Evolutionary conservation across 2,797 vertebrate species (phyloP).

Genomic region (Rallus crepitans): DNA sequence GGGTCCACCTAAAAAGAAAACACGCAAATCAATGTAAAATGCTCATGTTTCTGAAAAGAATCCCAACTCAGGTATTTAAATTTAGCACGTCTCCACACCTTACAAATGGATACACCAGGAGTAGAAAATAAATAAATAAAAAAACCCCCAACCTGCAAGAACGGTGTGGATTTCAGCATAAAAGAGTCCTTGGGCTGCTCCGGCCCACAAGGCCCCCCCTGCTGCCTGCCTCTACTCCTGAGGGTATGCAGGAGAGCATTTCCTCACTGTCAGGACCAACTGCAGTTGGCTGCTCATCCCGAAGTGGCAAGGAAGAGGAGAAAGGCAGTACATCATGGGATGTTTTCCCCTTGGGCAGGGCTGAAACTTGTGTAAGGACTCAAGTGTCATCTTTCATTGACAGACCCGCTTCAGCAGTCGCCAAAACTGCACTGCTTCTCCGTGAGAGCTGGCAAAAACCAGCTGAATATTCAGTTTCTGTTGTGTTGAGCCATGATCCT

Average conservation of each 20-base stretch:
- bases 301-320: not conserved
- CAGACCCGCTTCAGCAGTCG: slow-evolving; percentile 51
- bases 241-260: not conserved
- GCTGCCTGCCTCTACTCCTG: not conserved
- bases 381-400: slow-evolving; percentile 35
- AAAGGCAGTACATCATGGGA: not conserved
- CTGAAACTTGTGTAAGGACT: slow-evolving; percentile 11
- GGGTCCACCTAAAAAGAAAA: not conserved
- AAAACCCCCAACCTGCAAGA: not conserved
- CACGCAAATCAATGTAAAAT: not conserved
- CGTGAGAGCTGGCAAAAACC: slow-evolving; percentile 61
- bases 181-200: not conserved
- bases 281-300: not conserved
- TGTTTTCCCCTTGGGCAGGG: slow-evolving; percentile 66
- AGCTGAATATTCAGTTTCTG: slow-evolving; percentile 66
- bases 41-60: not conserved
- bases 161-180: not conserved
- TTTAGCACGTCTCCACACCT: not conserved
- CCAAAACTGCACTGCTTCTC: slow-evolving; percentile 33
- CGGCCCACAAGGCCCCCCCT: not conserved
- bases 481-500: slow-evolving; percentile 65
- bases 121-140: not conserved
- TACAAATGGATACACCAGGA: not conserved
- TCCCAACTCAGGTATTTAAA: not conserved
- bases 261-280: slow-evolving; percentile 31